Conservation (phyloP, 2,797 vertebrate species). For the Anomalospiza imberbis region DNA sequence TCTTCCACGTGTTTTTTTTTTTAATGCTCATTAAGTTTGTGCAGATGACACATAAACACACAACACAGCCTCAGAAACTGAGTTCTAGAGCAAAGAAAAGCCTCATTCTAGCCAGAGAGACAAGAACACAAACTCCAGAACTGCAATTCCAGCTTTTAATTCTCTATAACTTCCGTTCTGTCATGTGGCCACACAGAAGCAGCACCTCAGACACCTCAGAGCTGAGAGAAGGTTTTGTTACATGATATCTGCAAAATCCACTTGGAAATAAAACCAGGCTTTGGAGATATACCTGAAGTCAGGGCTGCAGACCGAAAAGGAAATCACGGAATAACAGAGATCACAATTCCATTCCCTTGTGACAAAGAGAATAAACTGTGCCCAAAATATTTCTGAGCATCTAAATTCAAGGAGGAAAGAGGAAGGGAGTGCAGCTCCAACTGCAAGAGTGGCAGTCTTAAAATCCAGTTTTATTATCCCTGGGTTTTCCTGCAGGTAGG, state of each 20-base stretch:
- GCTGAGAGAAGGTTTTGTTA: background rate
- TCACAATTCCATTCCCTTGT: background rate
- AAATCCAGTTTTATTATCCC: background rate
- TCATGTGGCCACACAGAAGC: background rate
- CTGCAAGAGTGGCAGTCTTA: background rate
- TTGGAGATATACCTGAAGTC: background rate
- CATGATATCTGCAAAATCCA: background rate
- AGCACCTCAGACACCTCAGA: background rate
- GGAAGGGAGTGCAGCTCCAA: background rate
- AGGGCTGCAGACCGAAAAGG: background rate
- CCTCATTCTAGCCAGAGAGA: background rate
- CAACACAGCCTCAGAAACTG: background rate
- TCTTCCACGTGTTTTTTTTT: accelerated
- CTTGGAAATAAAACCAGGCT: background rate
- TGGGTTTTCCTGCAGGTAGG: slow-evolving; percentile 76
- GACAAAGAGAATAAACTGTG: background rate
- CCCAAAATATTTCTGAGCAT: background rate
- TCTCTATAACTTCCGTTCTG: background rate
- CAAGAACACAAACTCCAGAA: background rate
- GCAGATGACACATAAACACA: background rate
- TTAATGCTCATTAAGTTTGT: background rate
- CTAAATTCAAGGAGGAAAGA: background rate
- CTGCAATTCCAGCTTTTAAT: background rate
- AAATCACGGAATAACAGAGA: background rate
- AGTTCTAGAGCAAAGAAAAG: background rate